Conservation (phyloP, 2,113 vertebrate genomes). For the Athene noctua region DNA sequence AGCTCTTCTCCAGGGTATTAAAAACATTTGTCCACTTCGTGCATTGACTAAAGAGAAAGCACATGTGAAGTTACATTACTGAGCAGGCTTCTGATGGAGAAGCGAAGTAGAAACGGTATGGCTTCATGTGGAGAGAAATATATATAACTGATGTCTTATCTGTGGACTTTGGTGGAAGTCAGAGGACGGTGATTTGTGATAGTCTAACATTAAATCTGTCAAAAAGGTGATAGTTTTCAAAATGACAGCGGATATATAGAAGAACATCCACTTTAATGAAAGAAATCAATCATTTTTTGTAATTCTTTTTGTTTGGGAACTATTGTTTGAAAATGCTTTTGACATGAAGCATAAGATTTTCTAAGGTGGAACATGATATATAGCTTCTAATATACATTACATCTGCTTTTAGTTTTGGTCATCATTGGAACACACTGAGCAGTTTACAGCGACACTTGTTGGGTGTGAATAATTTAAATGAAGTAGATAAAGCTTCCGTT, state of each 20-base stretch:
- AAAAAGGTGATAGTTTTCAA: background rate
- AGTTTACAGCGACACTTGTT: background rate
- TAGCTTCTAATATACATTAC: background rate
- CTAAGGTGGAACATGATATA: background rate
- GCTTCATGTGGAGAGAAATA: background rate
- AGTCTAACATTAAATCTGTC: background rate
- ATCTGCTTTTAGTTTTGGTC: conserved; percentile 1
- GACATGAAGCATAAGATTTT: background rate
- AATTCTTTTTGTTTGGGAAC: background rate
- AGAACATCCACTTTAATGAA: background rate
- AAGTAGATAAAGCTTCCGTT: background rate
- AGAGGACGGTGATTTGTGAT: background rate
- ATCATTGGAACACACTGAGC: background rate
- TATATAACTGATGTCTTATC: background rate
- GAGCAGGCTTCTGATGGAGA: background rate
- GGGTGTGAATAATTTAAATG: background rate
- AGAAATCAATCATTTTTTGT: background rate
- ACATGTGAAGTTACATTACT: background rate
- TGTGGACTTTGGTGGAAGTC: background rate
- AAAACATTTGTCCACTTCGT: background rate
- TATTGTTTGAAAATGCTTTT: background rate
- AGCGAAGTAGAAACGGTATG: fast-evolving
- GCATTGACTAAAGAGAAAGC: background rate
- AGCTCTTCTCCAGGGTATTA: background rate
- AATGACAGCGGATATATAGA: background rate